Conservation (phyloP, 2,888 invertebrate genomes). For the Parthenolecanium corni region DNA sequence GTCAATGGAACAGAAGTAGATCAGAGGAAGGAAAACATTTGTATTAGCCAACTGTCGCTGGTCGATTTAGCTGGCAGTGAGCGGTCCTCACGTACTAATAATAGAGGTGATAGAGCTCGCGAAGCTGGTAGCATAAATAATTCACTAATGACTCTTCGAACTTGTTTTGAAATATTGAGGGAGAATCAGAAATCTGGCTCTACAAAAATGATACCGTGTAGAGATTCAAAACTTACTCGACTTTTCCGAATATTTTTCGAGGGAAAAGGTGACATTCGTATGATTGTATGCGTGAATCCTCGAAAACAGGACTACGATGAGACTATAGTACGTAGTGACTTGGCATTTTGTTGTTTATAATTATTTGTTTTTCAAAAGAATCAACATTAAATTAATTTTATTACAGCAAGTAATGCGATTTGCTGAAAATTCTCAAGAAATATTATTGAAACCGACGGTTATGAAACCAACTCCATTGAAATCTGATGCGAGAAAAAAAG, state of each 20-base stretch:
- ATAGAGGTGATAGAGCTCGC: conserved; percentile 57
- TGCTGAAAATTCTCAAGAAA: conserved; percentile 92
- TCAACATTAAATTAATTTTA: not conserved
- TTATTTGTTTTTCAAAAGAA: not conserved
- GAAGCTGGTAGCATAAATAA: conserved; percentile 86
- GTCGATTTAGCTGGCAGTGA: conserved; percentile 98
- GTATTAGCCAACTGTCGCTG: conserved; percentile 80
- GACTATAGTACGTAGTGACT: conserved; percentile 66
- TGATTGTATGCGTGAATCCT: conserved; percentile 96
- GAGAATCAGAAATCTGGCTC: conserved; percentile 65
- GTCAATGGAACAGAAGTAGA: conserved; percentile 58
- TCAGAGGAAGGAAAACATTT: conserved; percentile 65
- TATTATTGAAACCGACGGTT: conserved; percentile 64
- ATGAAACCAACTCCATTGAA: conserved; percentile 48
- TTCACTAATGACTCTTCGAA: conserved; percentile 83
- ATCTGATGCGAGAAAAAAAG: not conserved
- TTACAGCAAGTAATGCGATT: conserved; percentile 85
- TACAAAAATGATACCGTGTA: conserved; percentile 61
- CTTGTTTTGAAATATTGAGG: conserved; percentile 78
- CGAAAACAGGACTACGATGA: conserved; percentile 87
- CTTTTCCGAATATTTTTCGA: conserved; percentile 96
- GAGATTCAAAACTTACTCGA: conserved; percentile 88
- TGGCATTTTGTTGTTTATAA: not conserved
- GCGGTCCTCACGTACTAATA: conserved; percentile 80
- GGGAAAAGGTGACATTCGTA: conserved; percentile 86